Evolutionary conservation across 2,888 invertebrate genomes (phyloP), one percentile per base, ranked within the genome.

Genomic region (Xylocampa areola): DNA sequence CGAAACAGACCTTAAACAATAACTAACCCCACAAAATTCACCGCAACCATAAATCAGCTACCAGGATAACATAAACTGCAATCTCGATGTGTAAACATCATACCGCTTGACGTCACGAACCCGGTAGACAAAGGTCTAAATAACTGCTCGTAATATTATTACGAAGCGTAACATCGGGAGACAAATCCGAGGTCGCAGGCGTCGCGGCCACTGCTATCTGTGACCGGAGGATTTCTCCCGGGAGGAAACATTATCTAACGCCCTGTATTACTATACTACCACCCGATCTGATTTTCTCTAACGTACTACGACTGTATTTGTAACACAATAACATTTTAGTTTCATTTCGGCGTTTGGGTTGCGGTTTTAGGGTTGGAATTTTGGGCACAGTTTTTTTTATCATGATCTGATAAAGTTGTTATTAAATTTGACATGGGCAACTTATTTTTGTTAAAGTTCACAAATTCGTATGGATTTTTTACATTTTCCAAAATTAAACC

Each of bases 201-300:
- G 37, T 45, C 52, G 52, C 37, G 79, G 75, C 66, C 76, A 70
- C 74, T 65, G 74, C 87, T 89, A 88, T 87, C 88, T 83, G 73
- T 66, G 74, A 72, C 76, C 75, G 76, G 73, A 66, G 82, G 79
- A 81, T 76, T 79, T 68, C 76, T 80, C 87, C 84, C 83, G 55
- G 61, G 83, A 83, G 87, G 83, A 84, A 84, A 83, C 85, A 86
- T 87, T 89, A 88, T 87, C 87, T 82, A 76, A 79, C 80, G 71
- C 80, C 80, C 81, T 74, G 81, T 85, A 84, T 81, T 82, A 81
- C 82, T 72, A 77, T 82, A 81, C 82, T 72, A 77, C 76, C 79
- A 71, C 77, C 79, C 84, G 84, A 85, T 86, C 85, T 83, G 87
- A 86, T 86, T 83, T 76, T 72, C 79, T 74, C 66, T 77, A 79